Base-by-base conservation (phyloP, 2,888 invertebrate species). In the Spicauda simplicius region DNA sequence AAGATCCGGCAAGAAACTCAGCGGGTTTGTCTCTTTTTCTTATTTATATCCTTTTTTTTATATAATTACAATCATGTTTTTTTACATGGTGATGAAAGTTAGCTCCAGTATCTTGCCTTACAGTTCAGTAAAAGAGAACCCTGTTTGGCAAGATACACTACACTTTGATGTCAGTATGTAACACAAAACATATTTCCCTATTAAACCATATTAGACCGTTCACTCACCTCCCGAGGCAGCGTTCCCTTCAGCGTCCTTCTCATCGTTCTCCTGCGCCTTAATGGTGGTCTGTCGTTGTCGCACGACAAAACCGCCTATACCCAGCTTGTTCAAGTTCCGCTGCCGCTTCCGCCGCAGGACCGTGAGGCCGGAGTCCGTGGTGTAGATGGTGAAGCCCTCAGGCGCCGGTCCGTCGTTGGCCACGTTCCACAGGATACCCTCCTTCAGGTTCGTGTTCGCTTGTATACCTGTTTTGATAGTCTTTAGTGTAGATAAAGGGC, bases 251-350 rank as follows among this genome's bases (percentile, higher is more conserved):
- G 79, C 87, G 4, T 91, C 90, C 61, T 84, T 86, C 56, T 89
- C 88, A 53, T 90, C 88, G 48, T 90, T 85, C 2, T 84, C 80
- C 75, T 87, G 85, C 68, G 85, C 82, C 72, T 88, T 86, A 55
- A 86, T 73, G 1, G 86, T 87, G 5, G 85, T 82, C 76, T 91
- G 91, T 72, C 97, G 94, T 80, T 96, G 94, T 78, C 97, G 94
- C 72, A 97, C 98, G 69, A 96, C 94, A 82, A 98, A 98, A 0
- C 98, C 98, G 6, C 98, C 98, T 70, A 98, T 98, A 7, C 95
- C 96, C 45, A 98, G 93, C 85, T 97, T 98, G 82, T 98, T 97
- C 52, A 98, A 89, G 87, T 98, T 98, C 60, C 98, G 93, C 82
- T 97, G 97, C 58, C 98, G 94, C 85, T 98, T 98, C 70, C 97